Evolutionary conservation across 2,888 invertebrate genomes (phyloP).

Genomic region (Brachyptera risi): DNA sequence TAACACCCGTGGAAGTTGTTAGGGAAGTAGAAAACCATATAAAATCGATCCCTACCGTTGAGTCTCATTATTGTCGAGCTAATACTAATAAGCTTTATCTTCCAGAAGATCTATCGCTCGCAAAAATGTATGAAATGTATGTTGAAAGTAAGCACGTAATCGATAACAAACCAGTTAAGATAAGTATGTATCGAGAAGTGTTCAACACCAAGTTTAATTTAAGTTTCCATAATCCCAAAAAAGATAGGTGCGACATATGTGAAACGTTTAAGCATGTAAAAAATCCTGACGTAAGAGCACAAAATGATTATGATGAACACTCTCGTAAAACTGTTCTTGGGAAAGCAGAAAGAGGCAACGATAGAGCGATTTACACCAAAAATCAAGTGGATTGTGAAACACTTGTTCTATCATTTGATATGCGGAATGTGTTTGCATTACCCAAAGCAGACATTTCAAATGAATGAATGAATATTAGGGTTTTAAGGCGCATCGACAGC

Average conservation of each 20-base stretch:
- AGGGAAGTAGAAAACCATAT: constrained; percentile 28
- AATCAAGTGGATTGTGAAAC: background rate
- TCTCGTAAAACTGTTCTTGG: too few relatives aligned
- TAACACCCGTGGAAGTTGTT: too few relatives aligned
- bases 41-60: constrained; percentile 34
- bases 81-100: constrained; percentile 32
- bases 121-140: constrained; percentile 34
- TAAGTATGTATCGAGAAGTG: constrained; percentile 32
- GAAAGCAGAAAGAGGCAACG: too few relatives aligned
- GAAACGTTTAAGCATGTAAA: too few relatives aligned
- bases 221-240: too few relatives aligned
- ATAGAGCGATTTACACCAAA: too few relatives aligned
- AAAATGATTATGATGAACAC: too few relatives aligned
- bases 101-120: constrained; percentile 31
- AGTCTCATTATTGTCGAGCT: constrained; percentile 33
- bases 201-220: constrained; percentile 32
- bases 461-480: too few relatives aligned
- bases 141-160: constrained; percentile 25
- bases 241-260: too few relatives aligned
- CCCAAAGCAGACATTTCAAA: constrained; percentile 1
- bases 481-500: too few relatives aligned
- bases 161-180: constrained; percentile 28
- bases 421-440: background rate
- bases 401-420: background rate
- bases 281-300: too few relatives aligned